A percentile compares a stretch with the other conserved stretches of the same genome.
Evolutionary conservation across 2,797 vertebrate genomes (phyloP).

Genomic region (Mus minutoides): DNA sequence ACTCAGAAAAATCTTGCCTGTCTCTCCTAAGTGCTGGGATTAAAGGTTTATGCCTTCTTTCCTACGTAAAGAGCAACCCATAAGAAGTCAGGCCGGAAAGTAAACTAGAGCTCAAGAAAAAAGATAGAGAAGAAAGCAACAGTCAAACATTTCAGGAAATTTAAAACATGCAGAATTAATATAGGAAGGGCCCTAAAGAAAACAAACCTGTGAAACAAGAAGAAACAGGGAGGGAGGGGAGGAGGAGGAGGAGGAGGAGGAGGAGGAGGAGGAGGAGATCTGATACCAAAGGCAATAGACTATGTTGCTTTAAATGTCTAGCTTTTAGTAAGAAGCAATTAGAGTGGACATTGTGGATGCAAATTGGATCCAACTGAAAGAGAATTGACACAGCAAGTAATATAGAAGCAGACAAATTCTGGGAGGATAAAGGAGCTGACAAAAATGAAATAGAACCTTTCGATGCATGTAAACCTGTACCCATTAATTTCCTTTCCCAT

Average conservation of each 20-base stretch:
- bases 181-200: background rate
- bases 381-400: slow-evolving; percentile 40
- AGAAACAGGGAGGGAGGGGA: background rate
- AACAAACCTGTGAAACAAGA: background rate
- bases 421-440: background rate
- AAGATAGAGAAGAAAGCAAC: background rate
- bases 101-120: background rate
- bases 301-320: slow-evolving; percentile 4
- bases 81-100: background rate
- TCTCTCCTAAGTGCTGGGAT: background rate
- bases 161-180: background rate
- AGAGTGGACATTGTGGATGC: slow-evolving; percentile 53
- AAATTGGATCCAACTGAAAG: slow-evolving; percentile 66
- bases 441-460: background rate
- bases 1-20: background rate
- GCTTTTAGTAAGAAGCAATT: slow-evolving; percentile 36
- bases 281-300: background rate
- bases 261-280: background rate
- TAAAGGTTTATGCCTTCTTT: background rate
- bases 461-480: background rate
- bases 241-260: background rate
- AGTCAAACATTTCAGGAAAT: background rate
- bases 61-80: background rate
- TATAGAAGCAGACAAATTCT: background rate
- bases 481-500: background rate